Percentiles rank a stretch among this genome's conserved stretches.
These are phyloP conservation scores for Tinamus major DNA, from an alignment of 2,797 vertebrate species.

Conservation along the genomic window DNA sequence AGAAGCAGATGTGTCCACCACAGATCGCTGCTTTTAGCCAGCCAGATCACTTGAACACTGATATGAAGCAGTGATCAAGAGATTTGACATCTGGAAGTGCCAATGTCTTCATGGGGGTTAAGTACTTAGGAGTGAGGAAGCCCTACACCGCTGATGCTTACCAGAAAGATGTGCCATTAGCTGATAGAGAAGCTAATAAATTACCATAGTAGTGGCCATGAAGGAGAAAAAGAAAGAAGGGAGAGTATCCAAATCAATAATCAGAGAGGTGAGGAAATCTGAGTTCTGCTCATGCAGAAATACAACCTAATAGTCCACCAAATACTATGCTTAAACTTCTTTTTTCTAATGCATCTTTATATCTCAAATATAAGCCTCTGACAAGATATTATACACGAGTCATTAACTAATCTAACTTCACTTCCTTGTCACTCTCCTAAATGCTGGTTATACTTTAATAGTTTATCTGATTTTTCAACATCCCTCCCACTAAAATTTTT, in stretches of 20 bases:
- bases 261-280: neutral
- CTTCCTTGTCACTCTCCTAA: neutral
- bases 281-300: neutral
- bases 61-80: neutral
- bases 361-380: neutral
- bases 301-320: neutral
- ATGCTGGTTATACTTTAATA: neutral
- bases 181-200: neutral
- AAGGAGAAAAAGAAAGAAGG: neutral
- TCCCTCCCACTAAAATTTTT: neutral
- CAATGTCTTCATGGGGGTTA: neutral
- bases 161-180: neutral
- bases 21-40: neutral
- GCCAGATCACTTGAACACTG: neutral
- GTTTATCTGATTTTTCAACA: neutral
- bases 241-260: neutral
- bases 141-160: neutral
- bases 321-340: neutral
- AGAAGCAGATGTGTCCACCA: neutral
- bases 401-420: neutral
- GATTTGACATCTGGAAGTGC: neutral
- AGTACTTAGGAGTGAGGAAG: neutral
- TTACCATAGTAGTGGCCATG: neutral
- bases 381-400: neutral
- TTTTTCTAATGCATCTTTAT: neutral